phyloP scores from a whole-genome alignment of 2,888 invertebrate species.

The Choristoneura rosaceana region DNA sequence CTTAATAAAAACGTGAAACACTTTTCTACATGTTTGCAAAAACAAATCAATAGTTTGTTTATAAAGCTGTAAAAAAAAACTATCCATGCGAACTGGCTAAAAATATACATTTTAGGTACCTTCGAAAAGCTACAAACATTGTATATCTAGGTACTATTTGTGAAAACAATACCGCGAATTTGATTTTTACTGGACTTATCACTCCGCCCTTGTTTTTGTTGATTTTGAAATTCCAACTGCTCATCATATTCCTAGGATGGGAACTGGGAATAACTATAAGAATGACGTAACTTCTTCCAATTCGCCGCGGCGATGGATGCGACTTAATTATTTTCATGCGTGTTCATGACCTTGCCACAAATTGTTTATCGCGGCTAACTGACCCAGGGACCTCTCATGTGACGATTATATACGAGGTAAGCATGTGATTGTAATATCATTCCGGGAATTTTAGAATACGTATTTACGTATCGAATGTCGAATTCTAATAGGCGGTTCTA shows the following conservation, averaged over 20 bases:
- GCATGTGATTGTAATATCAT: constrained; percentile 46
- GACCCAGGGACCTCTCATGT: constrained; percentile 58
- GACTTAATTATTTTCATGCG: constrained; percentile 51
- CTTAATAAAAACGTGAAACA: no score
- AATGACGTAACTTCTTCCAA: constrained; percentile 50
- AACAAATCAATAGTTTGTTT: no score
- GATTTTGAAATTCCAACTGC: no score
- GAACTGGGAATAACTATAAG: constrained; percentile 31
- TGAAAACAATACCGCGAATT: no score
- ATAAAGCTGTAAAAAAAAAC: no score
- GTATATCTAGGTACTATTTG: no score
- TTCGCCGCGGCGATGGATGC: constrained; percentile 42
- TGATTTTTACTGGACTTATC: no score
- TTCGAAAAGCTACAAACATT: no score
- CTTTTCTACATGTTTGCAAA: no score
- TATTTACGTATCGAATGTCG: not conserved
- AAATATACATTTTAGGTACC: no score
- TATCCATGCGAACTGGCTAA: no score
- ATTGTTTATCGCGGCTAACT: constrained; percentile 61
- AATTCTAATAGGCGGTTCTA: not conserved
- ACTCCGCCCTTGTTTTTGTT: no score
- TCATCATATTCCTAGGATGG: not conserved
- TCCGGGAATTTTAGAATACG: constrained; percentile 48
- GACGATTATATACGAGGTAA: constrained; percentile 46
- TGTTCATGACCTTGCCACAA: constrained; percentile 69